Evolutionary conservation across 2,888 invertebrate species (phyloP).

Genomic region (Siphlonurus alternatus): DNA sequence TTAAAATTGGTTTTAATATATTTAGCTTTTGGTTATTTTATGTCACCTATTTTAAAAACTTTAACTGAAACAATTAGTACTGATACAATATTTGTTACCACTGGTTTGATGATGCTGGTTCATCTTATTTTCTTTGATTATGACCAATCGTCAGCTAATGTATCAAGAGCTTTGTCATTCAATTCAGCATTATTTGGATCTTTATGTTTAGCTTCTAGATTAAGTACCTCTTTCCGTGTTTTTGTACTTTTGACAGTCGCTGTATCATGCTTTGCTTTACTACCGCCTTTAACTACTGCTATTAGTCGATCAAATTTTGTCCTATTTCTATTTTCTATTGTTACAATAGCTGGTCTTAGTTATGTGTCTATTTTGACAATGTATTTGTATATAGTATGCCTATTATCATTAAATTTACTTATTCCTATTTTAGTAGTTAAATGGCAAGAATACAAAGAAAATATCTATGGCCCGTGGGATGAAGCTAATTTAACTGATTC

Average conservation of each 20-base stretch:
- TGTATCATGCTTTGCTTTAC: constrained; percentile 73
- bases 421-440: constrained; percentile 60
- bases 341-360: constrained; percentile 27
- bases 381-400: constrained; percentile 39
- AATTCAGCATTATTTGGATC: constrained; percentile 93
- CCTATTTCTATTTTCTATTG: constrained; percentile 33
- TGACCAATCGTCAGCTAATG: constrained; percentile 57
- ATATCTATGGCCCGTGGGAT: constrained; percentile 97
- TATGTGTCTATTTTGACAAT: constrained; percentile 33
- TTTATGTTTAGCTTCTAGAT: constrained; percentile 82
- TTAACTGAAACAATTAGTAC: constrained; percentile 93
- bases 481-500: constrained; percentile 41
- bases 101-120: constrained; percentile 67
- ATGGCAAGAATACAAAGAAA: constrained; percentile 67
- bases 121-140: constrained; percentile 91
- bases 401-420: constrained; percentile 47
- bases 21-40: constrained; percentile 66
- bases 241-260: constrained; percentile 81
- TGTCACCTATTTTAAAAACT: constrained; percentile 85
- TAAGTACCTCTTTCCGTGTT: constrained; percentile 71
- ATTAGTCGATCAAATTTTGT: constrained; percentile 34
- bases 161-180: constrained; percentile 79
- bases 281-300: constrained; percentile 58
- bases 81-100: constrained; percentile 90
- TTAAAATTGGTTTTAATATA: constrained; percentile 66